Base-by-base conservation (phyloP, 2,797 vertebrate genomes). In the Pyrocephalus nanus region DNA sequence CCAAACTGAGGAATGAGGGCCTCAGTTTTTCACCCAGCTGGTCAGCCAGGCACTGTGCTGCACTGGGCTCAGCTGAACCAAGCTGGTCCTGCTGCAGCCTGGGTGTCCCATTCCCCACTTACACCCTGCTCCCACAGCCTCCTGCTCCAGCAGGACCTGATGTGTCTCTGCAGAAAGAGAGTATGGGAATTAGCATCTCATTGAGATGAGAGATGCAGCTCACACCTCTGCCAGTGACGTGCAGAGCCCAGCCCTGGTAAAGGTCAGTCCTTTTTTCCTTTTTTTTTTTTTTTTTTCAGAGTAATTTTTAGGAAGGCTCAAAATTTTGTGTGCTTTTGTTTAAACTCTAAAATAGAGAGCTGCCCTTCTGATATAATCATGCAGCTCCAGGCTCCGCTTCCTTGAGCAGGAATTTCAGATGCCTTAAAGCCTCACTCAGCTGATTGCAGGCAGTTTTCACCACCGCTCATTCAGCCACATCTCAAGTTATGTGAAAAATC, bases 361-460 rank as follows among this genome's bases (percentile, higher is more conserved):
- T 91, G 71, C 86, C 72, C 86, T 91, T 82, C 73, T 81, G 61
- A n/a, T 53, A 70, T 4, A 76, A 72, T 53, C 0, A 1, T 75
- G 61, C 0, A 0, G 58, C 76, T 95, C 13, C 17, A 62, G 57
- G 66, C 48, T 77, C 70, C 0, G 1, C 45, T 80, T 60, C n/a
- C 75, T 66, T 40, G n/a, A 71, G 74, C 54, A 76, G 64, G 78
- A 86, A 76, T 80, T 94, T 84, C 2, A 14, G 64, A 55, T 69
- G 82, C 64, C 74, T 94, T 66, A 93, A 85, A 92, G 75, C 50
- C 29, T 88, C 11, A 0, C 60, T 90, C 8, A 3, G 82, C 75
- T 96, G 96, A 96, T 76, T 96, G 93, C 88, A 92, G 85, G 78
- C 43, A 87, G 77, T 70, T 92, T 95, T 47, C 22, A 85, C 82